Conservation (phyloP, 2,113 vertebrate species). For the Gambusia affinis region DNA sequence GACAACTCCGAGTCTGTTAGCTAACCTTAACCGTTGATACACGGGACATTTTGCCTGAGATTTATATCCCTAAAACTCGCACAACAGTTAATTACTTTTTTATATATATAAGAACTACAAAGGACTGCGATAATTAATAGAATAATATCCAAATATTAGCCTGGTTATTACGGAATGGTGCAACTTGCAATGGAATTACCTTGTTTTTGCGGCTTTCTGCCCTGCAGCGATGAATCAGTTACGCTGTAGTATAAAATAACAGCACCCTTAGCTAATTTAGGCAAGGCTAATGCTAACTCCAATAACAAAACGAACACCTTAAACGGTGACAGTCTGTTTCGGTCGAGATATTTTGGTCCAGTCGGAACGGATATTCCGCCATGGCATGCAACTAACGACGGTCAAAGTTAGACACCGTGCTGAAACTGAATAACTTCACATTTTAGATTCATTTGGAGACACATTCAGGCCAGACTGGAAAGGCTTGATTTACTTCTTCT, state of each 20-base stretch:
- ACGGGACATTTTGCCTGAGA: conserved; percentile 22
- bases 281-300: conserved; percentile 58
- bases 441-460: conserved; percentile 47
- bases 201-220: conserved; percentile 36
- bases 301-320: conserved; percentile 55
- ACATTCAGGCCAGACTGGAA: conserved; percentile 34
- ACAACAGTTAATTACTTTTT: background rate
- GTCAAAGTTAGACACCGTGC: background rate
- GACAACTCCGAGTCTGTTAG: background rate
- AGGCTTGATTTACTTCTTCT: conserved; percentile 36
- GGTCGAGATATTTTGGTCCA: background rate
- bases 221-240: conserved; percentile 49
- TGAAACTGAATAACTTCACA: conserved; percentile 15
- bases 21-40: conserved; percentile 7
- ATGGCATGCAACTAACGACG: conserved; percentile 6
- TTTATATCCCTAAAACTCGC: background rate
- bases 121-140: background rate
- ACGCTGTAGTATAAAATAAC: conserved; percentile 29
- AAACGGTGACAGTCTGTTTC: conserved; percentile 15
- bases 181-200: conserved; percentile 32
- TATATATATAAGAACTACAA: background rate
- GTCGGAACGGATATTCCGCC: conserved; percentile 15
- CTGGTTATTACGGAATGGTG: background rate
- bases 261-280: conserved; percentile 39
- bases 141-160: background rate